Base-by-base conservation (phyloP, 2,888 invertebrate species). In the Agonopterix arenella region DNA sequence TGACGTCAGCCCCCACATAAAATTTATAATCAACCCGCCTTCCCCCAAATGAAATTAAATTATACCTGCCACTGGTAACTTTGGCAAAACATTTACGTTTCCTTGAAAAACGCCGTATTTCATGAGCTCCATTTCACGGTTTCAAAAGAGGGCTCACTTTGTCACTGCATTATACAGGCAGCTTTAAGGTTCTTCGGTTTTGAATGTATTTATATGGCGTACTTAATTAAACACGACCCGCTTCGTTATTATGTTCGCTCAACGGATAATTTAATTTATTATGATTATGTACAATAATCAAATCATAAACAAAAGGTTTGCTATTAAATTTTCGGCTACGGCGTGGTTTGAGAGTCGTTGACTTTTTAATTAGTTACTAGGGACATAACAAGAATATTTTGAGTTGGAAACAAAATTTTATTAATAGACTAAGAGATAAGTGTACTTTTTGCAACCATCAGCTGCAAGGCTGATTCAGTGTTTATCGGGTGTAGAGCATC, bases 1-100 rank as follows among this genome's bases (percentile, higher is more conserved):
- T 73, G 69, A 76, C 73, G 77, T 77, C 80, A 80, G 68, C 73
- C 73, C 73, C 71, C 72, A 78, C 78, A 84, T 82, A 82, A 85
- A 85, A 84, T 85, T 84, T 81, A 84, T 84, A 85, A 84, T 84
- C 81, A 84, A 82, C 80, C 73, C 71, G 62, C 66, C 78, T 73
- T 71, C 72, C 70, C 76, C 75, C 70, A 76, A 80, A 80, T 76
- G 68, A 81, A 84, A 84, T 84, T 80, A 79, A 85, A 85, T 85
- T 83, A 81, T 76, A 82, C 80, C 79, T 81, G 80, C 76, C 74
- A 73, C 70, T 72, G 77, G 74, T 68, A 72, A 75, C 77, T 78
- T 77, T 61, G 73, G 64, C 70, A 77, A 81, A 83, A 84, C 76
- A 83, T 85, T 84, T 82, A 80, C 73, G 73, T 79, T 80, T 73